Evolutionary conservation across 2,797 vertebrate genomes (phyloP), one percentile per base, ranked within the genome.

Genomic region (Rhyacichthys aspro): DNA sequence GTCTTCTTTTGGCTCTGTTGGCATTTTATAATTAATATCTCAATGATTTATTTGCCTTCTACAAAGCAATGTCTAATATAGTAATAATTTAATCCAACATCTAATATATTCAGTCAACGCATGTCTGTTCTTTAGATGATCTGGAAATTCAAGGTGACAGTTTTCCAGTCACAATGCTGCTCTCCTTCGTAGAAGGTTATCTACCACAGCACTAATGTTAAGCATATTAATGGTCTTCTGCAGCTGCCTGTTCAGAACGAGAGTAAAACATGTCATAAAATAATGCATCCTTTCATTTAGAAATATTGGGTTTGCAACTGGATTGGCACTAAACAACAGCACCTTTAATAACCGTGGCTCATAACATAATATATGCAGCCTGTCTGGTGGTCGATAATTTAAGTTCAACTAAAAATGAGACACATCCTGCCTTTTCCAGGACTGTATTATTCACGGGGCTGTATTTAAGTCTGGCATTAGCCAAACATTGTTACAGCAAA

Each of bases 131-230:
- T 46, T 28, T 5, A 48, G 36, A 58, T 45, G 55, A 16, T 59
- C 34, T 28, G 44, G 19, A 55, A 43, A 43, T 55, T 41, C 53
- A 43, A 55, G 39, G 39, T 33, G 38, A 55, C 37, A 38, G 12
- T 43, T 55, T 43, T 33, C 39, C 54, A 34, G 15, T 17, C 16
- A 55, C 23, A 11, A n/a, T 33, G 23, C 39, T 28, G 38, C 18
- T 15, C 36, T 42, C 39, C 52, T 55, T 43, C 39, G 14, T 42
- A 42, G 41, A 56, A 43, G 41, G 41, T 43, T 56, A 55, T 43
- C 52, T 23, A 42, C 19, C 39, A 9, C 41, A 43, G 53, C 39
- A 56, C 17, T 16, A 56, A 36, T 43, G 41, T 43, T 43, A 34
- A 44, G 54, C 54, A 59, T 59, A 47, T 48, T 47, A 39, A 38